Percentiles rank a stretch among this genome's conserved stretches.
Conservation (phyloP, 2,888 invertebrate genomes). For the Drosophila sordidula region DNA sequence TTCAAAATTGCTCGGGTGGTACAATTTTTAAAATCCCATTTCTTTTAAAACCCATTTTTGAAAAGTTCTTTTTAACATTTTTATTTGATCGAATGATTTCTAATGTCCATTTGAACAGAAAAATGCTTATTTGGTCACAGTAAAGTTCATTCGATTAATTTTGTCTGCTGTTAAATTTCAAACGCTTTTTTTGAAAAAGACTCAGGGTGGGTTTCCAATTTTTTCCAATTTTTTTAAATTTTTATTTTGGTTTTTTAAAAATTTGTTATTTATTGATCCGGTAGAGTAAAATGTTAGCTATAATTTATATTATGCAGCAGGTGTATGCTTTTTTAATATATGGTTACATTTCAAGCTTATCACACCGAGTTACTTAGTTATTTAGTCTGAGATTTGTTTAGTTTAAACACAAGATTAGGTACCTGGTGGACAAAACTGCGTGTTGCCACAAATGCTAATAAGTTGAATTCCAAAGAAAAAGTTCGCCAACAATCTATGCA, state of each 20-base stretch:
- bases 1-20: too few relatives aligned
- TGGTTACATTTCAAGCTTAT: slow-evolving; percentile 1
- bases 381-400: slow-evolving; percentile 21
- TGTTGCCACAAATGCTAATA: slow-evolving; percentile 29
- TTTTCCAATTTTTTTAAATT: not conserved
- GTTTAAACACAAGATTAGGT: slow-evolving; percentile 16
- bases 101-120: too few relatives aligned
- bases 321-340: not conserved
- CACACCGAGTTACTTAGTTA: not conserved
- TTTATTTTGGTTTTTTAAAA: not conserved
- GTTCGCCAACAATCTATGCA: slow-evolving; percentile 31
- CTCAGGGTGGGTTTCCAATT: too few relatives aligned
- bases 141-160: too few relatives aligned
- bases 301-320: not conserved
- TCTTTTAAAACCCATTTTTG: too few relatives aligned
- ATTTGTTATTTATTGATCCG: not conserved
- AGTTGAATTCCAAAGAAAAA: slow-evolving; percentile 24
- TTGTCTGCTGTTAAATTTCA: too few relatives aligned
- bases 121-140: too few relatives aligned
- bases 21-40: too few relatives aligned
- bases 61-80: too few relatives aligned
- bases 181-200: too few relatives aligned
- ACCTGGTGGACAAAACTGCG: slow-evolving; percentile 29
- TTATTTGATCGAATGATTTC: too few relatives aligned
- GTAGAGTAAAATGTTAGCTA: not conserved